Percentiles rank a stretch among this genome's conserved stretches.
These are phyloP conservation scores for Sphaerophoria rueppellii DNA, from an alignment of 2,888 invertebrate genomes.

Conservation along the genomic window DNA sequence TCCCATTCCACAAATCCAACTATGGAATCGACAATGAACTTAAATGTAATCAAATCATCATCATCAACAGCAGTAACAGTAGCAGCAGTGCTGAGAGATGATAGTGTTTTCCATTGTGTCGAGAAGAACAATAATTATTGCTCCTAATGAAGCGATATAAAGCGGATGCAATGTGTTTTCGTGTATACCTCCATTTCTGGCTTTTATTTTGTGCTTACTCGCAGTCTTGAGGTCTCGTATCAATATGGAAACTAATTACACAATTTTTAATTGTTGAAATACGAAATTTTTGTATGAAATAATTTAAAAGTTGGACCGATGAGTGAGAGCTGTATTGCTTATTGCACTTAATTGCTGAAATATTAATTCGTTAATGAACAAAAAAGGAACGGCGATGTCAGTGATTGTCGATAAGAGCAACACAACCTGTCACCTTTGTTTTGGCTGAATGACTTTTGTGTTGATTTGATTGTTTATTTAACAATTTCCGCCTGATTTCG, in stretches of 20 bases:
- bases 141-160: conserved; percentile 32
- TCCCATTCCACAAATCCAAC: conserved; percentile 17
- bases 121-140: neutral
- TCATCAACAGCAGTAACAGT: conserved; percentile 7
- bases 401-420: conserved; percentile 41
- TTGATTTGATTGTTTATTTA: conserved; percentile 54
- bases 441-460: conserved; percentile 26
- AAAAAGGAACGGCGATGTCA: conserved; percentile 33
- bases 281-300: conserved; percentile 3
- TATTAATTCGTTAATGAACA: conserved; percentile 16
- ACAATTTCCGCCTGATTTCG: conserved; percentile 61
- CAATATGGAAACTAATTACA: conserved; percentile 3
- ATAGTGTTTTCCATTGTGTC: conserved; percentile 40
- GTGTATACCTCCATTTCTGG: conserved; percentile 14
- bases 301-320: neutral
- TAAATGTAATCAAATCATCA: conserved; percentile 54
- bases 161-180: conserved; percentile 43
- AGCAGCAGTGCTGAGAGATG: conserved; percentile 3
- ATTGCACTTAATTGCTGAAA: neutral
- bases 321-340: neutral
- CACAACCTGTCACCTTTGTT: conserved; percentile 49
- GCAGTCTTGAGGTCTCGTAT: neutral
- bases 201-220: neutral
- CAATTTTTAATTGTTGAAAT: conserved; percentile 30
- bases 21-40: conserved; percentile 60